Evolutionary conservation across 2,888 invertebrate genomes (phyloP).

Genomic region (Ophion ellenae): DNA sequence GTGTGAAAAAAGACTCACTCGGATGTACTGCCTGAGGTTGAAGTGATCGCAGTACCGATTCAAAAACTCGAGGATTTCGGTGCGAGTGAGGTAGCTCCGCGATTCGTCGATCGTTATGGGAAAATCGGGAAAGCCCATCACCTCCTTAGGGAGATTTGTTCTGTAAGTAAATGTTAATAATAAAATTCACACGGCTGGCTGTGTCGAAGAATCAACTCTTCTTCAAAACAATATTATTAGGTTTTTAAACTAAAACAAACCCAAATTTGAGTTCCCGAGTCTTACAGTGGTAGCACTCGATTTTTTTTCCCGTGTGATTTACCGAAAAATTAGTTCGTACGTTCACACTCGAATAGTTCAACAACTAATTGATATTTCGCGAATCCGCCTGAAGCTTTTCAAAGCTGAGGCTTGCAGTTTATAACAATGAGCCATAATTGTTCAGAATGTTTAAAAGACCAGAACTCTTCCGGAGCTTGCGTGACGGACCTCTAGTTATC

Average conservation of each 20-base stretch:
- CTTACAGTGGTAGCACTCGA: neutral
- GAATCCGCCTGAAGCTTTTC: neutral
- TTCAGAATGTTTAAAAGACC: too few relatives aligned
- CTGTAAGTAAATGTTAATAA: conserved; percentile 85
- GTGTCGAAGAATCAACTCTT: neutral
- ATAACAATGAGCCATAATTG: too few relatives aligned
- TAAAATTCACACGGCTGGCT: neutral
- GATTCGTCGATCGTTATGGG: conserved; percentile 88
- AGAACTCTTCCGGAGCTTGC: too few relatives aligned
- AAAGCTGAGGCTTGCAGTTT: neutral
- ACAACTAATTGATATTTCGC: neutral
- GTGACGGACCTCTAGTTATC: too few relatives aligned
- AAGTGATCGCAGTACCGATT: conserved; percentile 89
- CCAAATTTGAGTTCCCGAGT: too few relatives aligned
- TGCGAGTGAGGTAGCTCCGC: conserved; percentile 90
- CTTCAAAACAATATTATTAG: neutral
- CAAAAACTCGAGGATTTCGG: conserved; percentile 90
- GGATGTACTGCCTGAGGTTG: conserved; percentile 87
- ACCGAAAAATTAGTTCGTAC: neutral
- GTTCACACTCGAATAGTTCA: neutral
- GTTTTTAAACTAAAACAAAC: too few relatives aligned
- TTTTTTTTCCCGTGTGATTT: neutral
- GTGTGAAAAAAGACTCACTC: conserved; percentile 83
- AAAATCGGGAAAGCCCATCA: conserved; percentile 96
- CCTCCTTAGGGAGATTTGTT: conserved; percentile 96